Base-by-base conservation (phyloP, 2,113 vertebrate genomes). In the Onychostruthus taczanowskii region DNA sequence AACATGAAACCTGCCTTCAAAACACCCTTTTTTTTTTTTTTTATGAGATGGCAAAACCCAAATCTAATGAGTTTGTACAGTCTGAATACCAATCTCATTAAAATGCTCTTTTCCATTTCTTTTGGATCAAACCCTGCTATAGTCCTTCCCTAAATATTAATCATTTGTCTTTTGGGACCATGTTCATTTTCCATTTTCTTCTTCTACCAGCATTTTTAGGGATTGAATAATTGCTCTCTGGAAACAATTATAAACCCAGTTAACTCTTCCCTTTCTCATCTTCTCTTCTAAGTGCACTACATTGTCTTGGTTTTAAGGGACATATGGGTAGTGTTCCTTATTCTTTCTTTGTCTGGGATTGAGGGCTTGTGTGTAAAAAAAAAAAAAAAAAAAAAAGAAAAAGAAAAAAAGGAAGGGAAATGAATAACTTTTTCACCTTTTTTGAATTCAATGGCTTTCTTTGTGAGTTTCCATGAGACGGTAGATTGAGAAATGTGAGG, bases 101-200 rank as follows among this genome's bases (percentile, higher is more conserved):
- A 89, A 92, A 89, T 89, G 39, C n/a, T 74, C 58, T 79, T 95
- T 69, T 69, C 16, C 61, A 52, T 74, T 95, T 82, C 68, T 93
- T 90, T 94, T 90, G 69, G 53, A 95, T 89, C 49, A 90, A 84
- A 92, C 75, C 11, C 76, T 84, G 61, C 53, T 77, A 19, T 70
- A 84, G 80, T 81, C n/a, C 52, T 90, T 89, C 61, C 62, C 94
- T 93, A 96, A 95, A 94, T 96, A 92, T 92, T 96, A 96, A 90
- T 88, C 55, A 62, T 81, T 93, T 84, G 63, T 89, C 92, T 92
- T 33, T 62, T 92, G 90, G 84, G 93, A 93, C 94, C 83, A 69
- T 66, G 66, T 84, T 92, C 10, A 89, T 89, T 93, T 96, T 96
- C 94, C 90, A 81, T 86, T 94, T 96, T 95, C 46, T 75, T 94